Conservation (phyloP, 2,113 vertebrate species). For the Pica pica region DNA sequence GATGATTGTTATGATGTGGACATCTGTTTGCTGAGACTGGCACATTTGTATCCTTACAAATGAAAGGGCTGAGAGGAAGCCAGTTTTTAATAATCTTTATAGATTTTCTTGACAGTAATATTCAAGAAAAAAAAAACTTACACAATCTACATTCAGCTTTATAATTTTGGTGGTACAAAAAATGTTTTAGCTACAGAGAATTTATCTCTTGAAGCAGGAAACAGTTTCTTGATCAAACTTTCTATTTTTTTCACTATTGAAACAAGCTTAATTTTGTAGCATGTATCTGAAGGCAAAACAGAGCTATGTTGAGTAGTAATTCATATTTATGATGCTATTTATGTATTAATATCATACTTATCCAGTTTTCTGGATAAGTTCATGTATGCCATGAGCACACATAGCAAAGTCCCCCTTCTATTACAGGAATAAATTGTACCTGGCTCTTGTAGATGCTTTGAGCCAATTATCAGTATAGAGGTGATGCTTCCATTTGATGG, state of each 20-base stretch:
- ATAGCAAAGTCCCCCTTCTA: neutral
- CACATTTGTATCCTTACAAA: slow-evolving; percentile 24
- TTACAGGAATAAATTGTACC: rapidly evolving
- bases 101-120: neutral
- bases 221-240: neutral
- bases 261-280: neutral
- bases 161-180: neutral
- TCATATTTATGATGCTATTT: neutral
- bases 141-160: neutral
- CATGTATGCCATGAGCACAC: neutral
- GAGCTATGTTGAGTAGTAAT: neutral
- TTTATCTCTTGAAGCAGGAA: neutral
- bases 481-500: neutral
- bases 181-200: neutral
- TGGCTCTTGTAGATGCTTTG: neutral
- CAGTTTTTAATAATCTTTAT: neutral
- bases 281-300: neutral
- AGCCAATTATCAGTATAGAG: neutral
- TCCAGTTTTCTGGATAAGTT: neutral
- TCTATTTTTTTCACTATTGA: neutral
- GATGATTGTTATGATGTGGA: neutral
- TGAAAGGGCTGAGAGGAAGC: neutral
- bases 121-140: neutral
- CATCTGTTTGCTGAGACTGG: slow-evolving; percentile 35
- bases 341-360: neutral